These are phyloP conservation scores for Harpalus rubripes DNA, from an alignment of 2,888 invertebrate species.

Conservation along the genomic window DNA sequence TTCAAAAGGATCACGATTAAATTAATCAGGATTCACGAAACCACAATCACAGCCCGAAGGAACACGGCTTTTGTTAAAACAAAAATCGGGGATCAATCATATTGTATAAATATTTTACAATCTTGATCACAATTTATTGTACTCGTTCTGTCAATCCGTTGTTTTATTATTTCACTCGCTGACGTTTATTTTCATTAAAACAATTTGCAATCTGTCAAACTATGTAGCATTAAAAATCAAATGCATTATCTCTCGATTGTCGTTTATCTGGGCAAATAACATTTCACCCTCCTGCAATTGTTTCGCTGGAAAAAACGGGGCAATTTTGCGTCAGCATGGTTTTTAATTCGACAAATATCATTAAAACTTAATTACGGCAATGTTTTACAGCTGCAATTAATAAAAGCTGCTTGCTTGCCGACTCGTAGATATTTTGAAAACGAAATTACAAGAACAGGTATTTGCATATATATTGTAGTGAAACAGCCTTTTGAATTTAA, in stretches of 20 bases:
- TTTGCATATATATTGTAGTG: slow-evolving; percentile 62
- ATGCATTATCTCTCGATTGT: not conserved
- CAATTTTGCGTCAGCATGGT: slow-evolving; percentile 14
- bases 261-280: not conserved
- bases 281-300: not conserved
- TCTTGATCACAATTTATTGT: not conserved
- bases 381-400: slow-evolving; percentile 47
- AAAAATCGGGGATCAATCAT: not conserved
- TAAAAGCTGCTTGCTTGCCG: slow-evolving; percentile 14
- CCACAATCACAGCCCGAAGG: too few relatives aligned
- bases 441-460: slow-evolving; percentile 44
- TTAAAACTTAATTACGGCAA: slow-evolving; percentile 49
- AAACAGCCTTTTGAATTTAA: slow-evolving; percentile 57
- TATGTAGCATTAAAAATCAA: not conserved
- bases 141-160: not conserved
- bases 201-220: not conserved
- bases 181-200: not conserved
- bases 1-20: too few relatives aligned
- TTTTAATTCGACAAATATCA: slow-evolving; percentile 50
- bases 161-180: not conserved
- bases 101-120: not conserved
- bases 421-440: slow-evolving; percentile 46
- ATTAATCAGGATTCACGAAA: too few relatives aligned
- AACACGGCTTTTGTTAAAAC: not conserved
- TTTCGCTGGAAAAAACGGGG: not conserved